Base-by-base conservation (phyloP, 2,113 vertebrate species). In the Pogona vitticeps region DNA sequence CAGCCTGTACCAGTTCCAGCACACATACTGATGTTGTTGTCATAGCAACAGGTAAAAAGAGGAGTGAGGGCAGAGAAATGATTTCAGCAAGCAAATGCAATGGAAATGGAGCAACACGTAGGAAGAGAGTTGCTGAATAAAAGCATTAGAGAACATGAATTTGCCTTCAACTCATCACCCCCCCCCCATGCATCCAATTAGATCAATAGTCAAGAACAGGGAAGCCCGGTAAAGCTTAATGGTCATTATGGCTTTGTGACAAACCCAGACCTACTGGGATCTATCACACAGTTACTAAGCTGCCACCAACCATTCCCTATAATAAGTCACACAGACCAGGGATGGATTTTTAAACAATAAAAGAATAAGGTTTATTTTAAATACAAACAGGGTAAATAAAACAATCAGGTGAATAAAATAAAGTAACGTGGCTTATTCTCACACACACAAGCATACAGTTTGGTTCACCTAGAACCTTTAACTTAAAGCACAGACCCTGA, bases 31-130 rank as follows among this genome's bases (percentile, higher is more conserved):
- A 59, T 65, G 90, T 85, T 95, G 96, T 96, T 96, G 96, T 96
- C 96, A 83, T 95, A 94, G 96, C 95, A 96, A 97, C 96, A 95
- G 92, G 89, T 94, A 92, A 21, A 52, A 59, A 79, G 28, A 18
- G 31, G 14, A 21, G 3, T 4, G 23, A 92, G 79, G 67, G 18
- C 87, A 91, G 86, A 83, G 40, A 78, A 23, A 33, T 61, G 88
- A 90, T 93, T 84, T 86, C 92, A 17, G 86, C 91, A 92, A 95
- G 91, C 72, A 94, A 92, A 95, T 72, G 63, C 86, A 94, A 94
- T 91, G 84, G 88, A 94, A 95, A 94, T 88, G 87, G 76, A 91
- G 68, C 71, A 84, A 82, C 91, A 91, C 84, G 94, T 72, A 88
- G 94, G 70, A 46, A 95, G 86, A 88, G 80, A 90, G 75, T 94